A percentile compares a stretch with the other conserved stretches of the same genome.
Conservation (phyloP, 1,140 invertebrate genomes). For the Sitobion miscanthi region DNA sequence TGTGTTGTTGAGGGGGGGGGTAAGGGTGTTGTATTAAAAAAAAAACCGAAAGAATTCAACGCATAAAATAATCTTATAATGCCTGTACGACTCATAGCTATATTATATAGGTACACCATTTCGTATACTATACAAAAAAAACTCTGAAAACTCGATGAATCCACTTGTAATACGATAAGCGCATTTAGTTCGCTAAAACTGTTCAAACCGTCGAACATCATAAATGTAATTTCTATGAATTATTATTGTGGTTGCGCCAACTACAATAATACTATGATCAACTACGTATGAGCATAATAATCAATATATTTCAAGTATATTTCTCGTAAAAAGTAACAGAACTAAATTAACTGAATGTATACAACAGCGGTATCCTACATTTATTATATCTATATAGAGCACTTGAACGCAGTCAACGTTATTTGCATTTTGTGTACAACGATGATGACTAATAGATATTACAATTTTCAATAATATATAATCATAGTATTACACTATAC, state of each 20-base stretch:
- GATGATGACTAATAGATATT: background rate
- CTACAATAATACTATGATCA: background rate
- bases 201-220: background rate
- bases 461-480: background rate
- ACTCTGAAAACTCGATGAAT: background rate
- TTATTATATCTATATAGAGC: background rate
- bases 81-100: background rate
- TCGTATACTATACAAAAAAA: background rate
- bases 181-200: background rate
- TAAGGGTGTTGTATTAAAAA: background rate
- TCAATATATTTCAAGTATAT: too few relatives aligned
- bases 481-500: background rate
- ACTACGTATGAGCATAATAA: background rate
- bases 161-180: background rate
- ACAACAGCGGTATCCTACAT: too few relatives aligned
- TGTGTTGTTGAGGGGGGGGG: background rate
- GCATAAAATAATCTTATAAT: background rate
- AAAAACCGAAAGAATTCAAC: background rate
- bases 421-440: background rate
- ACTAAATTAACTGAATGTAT: too few relatives aligned
- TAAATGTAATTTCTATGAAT: background rate
- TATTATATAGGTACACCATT: background rate
- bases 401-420: background rate
- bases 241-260: background rate
- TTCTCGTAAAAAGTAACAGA: too few relatives aligned